Percentiles rank a stretch among this genome's conserved stretches.
These are phyloP conservation scores for Rostratula benghalensis DNA, from an alignment of 2,113 vertebrate genomes.

Conservation along the genomic window DNA sequence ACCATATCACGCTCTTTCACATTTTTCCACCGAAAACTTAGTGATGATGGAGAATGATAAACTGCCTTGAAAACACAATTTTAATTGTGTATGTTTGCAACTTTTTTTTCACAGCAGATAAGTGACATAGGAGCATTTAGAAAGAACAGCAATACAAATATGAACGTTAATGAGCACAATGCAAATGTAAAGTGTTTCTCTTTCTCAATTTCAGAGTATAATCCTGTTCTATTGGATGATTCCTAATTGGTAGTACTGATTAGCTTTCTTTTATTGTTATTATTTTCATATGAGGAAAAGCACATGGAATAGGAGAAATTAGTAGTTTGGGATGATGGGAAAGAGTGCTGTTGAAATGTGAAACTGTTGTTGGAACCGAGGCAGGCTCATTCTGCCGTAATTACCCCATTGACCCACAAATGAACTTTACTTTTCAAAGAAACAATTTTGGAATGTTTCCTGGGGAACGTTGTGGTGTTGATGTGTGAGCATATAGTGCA, in stretches of 20 bases:
- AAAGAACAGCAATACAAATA: background rate
- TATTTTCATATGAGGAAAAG: conserved; percentile 5
- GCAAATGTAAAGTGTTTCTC: background rate
- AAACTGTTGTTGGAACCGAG: background rate
- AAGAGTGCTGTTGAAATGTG: background rate
- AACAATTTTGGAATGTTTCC: conserved; percentile 40
- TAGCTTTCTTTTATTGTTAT: conserved; percentile 34
- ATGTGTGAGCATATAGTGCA: conserved; percentile 17
- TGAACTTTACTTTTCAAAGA: conserved; percentile 48
- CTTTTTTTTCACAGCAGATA: background rate
- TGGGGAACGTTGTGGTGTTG: conserved; percentile 17
- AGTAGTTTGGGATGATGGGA: background rate
- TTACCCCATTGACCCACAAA: conserved; percentile 34
- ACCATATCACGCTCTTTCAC: background rate
- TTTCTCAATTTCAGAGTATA: background rate
- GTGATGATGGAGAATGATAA: background rate
- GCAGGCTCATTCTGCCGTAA: conserved; percentile 19
- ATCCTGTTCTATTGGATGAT: background rate
- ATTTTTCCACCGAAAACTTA: background rate
- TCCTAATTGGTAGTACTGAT: conserved; percentile 18
- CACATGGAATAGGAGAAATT: background rate
- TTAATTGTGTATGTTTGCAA: background rate
- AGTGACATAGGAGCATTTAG: background rate
- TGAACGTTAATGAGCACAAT: background rate
- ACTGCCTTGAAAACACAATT: background rate